Conservation (phyloP, 1,140 invertebrate species). For the Drosophila lowei region DNA sequence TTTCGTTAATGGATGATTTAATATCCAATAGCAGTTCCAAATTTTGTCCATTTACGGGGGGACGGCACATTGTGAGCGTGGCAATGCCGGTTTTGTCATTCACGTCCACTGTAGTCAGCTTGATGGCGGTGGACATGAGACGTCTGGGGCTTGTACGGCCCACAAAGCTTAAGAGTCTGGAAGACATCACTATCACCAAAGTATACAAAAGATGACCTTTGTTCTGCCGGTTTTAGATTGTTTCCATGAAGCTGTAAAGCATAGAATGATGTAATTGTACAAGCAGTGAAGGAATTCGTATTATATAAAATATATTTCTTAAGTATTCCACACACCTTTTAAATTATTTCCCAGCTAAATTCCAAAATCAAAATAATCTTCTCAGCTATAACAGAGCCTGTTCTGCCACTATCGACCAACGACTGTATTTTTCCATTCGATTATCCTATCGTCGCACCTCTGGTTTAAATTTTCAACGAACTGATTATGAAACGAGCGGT, state of each 20-base stretch:
- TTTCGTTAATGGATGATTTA: constrained; percentile 86
- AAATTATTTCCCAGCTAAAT: no score
- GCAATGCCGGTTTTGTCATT: constrained; percentile 88
- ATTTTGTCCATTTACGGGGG: constrained; percentile 93
- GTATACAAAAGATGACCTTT: constrained; percentile 48
- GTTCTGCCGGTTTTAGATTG: not conserved
- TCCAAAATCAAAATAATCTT: no score
- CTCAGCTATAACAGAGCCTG: not conserved
- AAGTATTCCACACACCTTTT: no score
- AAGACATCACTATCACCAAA: not conserved
- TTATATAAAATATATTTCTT: no score
- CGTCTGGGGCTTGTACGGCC: constrained; percentile 28
- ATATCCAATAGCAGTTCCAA: constrained; percentile 88
- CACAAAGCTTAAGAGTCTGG: constrained; percentile 36
- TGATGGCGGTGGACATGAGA: constrained; percentile 53
- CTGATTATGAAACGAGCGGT: no score
- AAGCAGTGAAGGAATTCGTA: no score
- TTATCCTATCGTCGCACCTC: constrained; percentile 17
- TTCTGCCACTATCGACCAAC: constrained; percentile 10
- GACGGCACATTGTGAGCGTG: constrained; percentile 88
- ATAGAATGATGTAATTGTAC: no score
- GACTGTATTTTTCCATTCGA: not conserved
- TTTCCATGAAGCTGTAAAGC: no score
- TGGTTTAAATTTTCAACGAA: not conserved
- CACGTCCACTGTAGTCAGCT: constrained; percentile 83